Conservation (phyloP, 2,113 vertebrate genomes). For the Daboia siamensis region DNA sequence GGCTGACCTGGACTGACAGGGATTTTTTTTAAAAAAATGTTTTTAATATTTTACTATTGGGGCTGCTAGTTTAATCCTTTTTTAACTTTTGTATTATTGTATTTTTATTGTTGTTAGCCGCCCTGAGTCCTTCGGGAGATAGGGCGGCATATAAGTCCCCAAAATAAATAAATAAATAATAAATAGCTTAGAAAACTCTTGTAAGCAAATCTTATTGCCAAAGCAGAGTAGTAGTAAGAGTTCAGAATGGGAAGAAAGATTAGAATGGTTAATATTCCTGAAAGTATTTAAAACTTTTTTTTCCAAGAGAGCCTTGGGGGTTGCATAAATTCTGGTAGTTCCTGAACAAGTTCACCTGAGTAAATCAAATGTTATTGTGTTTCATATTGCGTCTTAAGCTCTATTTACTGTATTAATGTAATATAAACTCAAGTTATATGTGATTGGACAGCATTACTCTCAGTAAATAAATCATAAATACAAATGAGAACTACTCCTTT, state of each 20-base stretch:
- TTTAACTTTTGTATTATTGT: no score
- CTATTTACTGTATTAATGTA: neutral
- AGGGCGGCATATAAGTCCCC: no score
- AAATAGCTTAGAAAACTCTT: neutral
- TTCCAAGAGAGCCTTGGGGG: neutral
- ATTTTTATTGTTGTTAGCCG: no score
- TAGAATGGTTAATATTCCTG: neutral
- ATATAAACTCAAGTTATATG: neutral
- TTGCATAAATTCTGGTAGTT: neutral
- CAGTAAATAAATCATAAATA: neutral
- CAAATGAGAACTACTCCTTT: neutral
- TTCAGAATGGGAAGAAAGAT: neutral
- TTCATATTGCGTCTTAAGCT: neutral
- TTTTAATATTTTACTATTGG: no score
- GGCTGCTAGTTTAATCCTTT: no score
- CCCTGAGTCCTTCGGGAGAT: no score
- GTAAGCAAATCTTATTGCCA: neutral
- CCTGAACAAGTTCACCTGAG: neutral
- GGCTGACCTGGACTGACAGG: no score
- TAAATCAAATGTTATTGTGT: neutral
- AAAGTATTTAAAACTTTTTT: neutral
- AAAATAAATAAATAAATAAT: no score
- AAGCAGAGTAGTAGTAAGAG: neutral
- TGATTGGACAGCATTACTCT: neutral
- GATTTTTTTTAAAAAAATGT: no score